A percentile compares a stretch with the other conserved stretches of the same genome.
Conservation (phyloP, 2,797 vertebrate species). For the Agapornis canus region DNA sequence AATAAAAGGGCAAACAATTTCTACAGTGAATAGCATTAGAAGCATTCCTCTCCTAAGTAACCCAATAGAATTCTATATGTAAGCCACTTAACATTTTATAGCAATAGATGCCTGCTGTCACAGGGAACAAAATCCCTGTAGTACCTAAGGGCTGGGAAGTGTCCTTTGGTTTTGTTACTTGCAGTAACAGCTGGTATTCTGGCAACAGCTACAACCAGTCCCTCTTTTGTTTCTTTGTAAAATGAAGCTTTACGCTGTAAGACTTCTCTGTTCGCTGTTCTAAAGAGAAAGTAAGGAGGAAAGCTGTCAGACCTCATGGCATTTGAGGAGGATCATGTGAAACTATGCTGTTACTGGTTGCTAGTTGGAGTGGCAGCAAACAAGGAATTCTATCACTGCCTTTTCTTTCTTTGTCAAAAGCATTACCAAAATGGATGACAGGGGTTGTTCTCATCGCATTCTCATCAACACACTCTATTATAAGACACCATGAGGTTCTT, state of each 20-base stretch:
- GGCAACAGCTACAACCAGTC: neutral
- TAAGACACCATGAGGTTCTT: neutral
- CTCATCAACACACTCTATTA: neutral
- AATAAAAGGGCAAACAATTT: neutral
- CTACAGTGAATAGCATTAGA: neutral
- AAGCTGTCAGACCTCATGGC: neutral
- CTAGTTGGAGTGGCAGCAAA: neutral
- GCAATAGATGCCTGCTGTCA: neutral
- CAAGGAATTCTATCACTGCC: neutral
- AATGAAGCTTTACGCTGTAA: neutral
- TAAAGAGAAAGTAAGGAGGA: neutral
- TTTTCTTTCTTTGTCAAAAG: neutral
- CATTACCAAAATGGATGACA: neutral
- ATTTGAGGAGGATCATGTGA: neutral
- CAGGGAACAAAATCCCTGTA: neutral
- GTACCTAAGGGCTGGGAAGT: neutral
- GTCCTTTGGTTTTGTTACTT: neutral
- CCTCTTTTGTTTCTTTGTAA: neutral
- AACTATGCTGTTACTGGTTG: neutral
- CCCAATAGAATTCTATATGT: neutral
- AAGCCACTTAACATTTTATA: neutral
- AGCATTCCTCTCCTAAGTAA: neutral
- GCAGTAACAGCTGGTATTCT: neutral
- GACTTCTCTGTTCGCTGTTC: neutral
- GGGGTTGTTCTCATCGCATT: neutral